Percentiles rank a stretch among this genome's conserved stretches.
phyloP scores from a whole-genome alignment of 2,797 vertebrate species.

The Enteromius treurensis region DNA sequence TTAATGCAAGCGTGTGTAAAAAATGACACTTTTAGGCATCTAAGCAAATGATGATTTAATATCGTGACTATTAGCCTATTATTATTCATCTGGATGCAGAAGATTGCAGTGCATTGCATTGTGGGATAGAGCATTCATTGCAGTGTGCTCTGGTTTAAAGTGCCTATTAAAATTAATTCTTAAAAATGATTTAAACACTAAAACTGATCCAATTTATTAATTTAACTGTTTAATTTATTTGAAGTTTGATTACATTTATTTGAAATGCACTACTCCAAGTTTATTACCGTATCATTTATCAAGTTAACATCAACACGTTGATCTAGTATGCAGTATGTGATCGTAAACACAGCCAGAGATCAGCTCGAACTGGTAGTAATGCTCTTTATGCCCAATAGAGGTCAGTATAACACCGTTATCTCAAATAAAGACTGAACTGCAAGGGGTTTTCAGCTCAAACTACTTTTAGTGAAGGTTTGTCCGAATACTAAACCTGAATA shows the following conservation, averaged over 20 bases:
- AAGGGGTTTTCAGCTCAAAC: not conserved
- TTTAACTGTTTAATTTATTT: no score
- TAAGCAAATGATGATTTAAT: not conserved
- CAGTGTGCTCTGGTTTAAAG: not conserved
- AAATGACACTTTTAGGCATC: not conserved
- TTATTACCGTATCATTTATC: not conserved
- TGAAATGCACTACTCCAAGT: not conserved
- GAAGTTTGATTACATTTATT: no score
- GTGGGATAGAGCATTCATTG: not conserved
- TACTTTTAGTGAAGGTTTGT: not conserved
- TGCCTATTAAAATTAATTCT: not conserved
- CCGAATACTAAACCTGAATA: not conserved
- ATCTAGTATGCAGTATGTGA: not conserved
- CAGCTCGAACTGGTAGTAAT: not conserved
- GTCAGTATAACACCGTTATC: not conserved
- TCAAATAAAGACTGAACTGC: not conserved
- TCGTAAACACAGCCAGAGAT: conserved; percentile 17
- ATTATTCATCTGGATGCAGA: not conserved
- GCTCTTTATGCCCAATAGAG: conserved; percentile 3
- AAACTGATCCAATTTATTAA: not conserved
- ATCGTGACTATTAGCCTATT: no score
- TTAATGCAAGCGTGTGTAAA: not conserved
- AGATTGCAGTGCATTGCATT: not conserved
- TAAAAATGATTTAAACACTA: not conserved
- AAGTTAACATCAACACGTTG: not conserved